Base-by-base conservation (phyloP, 2,888 invertebrate species). In the Ophraella communa region DNA sequence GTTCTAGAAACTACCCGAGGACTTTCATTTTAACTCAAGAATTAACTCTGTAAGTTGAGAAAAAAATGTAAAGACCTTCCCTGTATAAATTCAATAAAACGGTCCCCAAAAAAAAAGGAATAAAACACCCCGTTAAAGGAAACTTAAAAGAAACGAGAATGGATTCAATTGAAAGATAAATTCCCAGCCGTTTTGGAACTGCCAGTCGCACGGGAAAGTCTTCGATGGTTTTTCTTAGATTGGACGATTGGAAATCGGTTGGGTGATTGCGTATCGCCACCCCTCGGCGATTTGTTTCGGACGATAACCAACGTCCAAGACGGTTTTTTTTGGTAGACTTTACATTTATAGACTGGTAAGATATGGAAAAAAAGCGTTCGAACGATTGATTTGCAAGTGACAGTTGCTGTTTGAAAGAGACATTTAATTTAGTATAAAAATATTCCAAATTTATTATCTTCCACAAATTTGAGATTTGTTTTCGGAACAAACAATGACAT, bases 251-350 rank as follows among this genome's bases (percentile, higher is more conserved):
- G 56, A 35, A 70, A 61, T 68, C 60, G 47, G 11, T 62, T 73
- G 79, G 67, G 49, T 73, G 66, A 62, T 73, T 73, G 69, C 66
- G 71, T 72, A n/a, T 62, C 27, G 72, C 75, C 76, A 77, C 79
- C 79, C 79, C 78, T 77, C 63, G 66, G 71, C 79, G 78, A 80
- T 80, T 80, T 80, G 79, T 80, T 79, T 79, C 78, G 74, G 77
- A 75, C 79, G 79, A 80, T 80, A 80, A 79, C 79, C 78, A n/a
- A 77, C 74, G 73, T 76, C 75, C 76, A 71, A 72, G 74, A 74
- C 74, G 76, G 78, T 78, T 78, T 78, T 78, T 78, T 30, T 57
- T 33, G 18, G 35, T 20, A 33, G 20, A 17, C n/a, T n/a, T n/a
- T n/a, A 35, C 8, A 24, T 59, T 33, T 55, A 45, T 56, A 62